Evolutionary conservation across 2,797 vertebrate genomes (phyloP), one percentile per base, ranked within the genome.

Genomic region (Sebastes nivosus): DNA sequence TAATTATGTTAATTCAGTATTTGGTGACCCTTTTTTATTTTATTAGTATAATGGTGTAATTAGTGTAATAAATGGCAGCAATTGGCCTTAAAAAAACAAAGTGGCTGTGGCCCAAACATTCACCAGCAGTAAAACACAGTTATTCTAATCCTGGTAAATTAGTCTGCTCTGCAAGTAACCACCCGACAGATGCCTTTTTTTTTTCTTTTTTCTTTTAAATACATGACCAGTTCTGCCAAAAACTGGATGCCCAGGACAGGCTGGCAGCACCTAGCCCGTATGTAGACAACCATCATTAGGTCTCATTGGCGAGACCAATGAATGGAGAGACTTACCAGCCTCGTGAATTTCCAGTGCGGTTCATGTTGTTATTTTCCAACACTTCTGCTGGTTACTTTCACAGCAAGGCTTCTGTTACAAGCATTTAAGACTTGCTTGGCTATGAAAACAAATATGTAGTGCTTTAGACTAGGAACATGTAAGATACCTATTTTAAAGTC

Each of bases 351-450:
- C 79, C 85, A 77, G 70, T 38, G 78, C 20, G 30, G 71, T 74
- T 75, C 52, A 50, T 73, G 72, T 72, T 72, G 38, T 77, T 81
- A 74, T 83, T 89, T 87, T 87, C 80, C 85, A 68, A 5, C 22
- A 13, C 76, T 38, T 67, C 34, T 38, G 18, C 65, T 52, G 65
- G 65, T 73, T 50, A 14, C 61, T 81, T 83, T 67, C 1, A 75
- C 36, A 77, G 69, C 50, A 65, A 60, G 67, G n/a, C 36, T 13
- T 86, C 38, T 75, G 18, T 69, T 36, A 55, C 50, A 65, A 2
- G 20, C 24, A 34, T 74, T 13, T 30, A 18, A 11, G 13, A 63
- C 42, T 25, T 60, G 66, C 57, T 75, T 29, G 4, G 46, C 68
- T 32, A 46, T 18, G n/a, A 75, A 74, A 81, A 63, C 18, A 38